These are phyloP conservation scores for Caenorhabditis zanzibari DNA, from an alignment of 2,888 invertebrate genomes.

Conservation along the genomic window DNA sequence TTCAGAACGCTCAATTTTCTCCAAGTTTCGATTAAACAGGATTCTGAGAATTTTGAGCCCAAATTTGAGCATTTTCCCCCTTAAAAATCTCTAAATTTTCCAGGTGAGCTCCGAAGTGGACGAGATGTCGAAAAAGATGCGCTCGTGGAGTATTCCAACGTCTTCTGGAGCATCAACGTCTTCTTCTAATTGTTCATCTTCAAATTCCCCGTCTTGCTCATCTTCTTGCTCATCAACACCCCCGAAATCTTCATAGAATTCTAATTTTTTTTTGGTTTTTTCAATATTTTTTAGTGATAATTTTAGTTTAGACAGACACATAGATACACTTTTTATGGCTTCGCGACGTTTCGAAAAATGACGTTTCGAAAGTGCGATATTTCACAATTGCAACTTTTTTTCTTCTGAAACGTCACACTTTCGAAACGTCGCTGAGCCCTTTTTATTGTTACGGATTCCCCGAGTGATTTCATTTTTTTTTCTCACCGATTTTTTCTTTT, in stretches of 20 bases:
- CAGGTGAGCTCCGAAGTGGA: constrained; percentile 71
- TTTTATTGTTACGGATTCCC: no score
- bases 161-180: constrained; percentile 6
- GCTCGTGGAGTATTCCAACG: constrained; percentile 48
- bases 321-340: no score
- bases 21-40: no score
- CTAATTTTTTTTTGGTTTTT: not conserved
- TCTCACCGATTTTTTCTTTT: no score
- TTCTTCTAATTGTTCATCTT: not conserved
- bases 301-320: no score
- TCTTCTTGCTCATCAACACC: not conserved
- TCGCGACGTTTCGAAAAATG: no score
- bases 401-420: no score
- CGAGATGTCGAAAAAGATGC: constrained; percentile 72
- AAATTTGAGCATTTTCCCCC: not conserved
- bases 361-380: no score
- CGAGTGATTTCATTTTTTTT: no score
- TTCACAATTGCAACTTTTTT: no score
- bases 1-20: no score
- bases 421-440: no score
- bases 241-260: not conserved
- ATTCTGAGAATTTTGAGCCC: not conserved
- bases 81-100: constrained; percentile 14
- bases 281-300: constrained; percentile 19
- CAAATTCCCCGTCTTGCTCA: constrained; percentile 7